phyloP scores from a whole-genome alignment of 2,797 vertebrate genomes.

The Bradypodion pumilum region DNA sequence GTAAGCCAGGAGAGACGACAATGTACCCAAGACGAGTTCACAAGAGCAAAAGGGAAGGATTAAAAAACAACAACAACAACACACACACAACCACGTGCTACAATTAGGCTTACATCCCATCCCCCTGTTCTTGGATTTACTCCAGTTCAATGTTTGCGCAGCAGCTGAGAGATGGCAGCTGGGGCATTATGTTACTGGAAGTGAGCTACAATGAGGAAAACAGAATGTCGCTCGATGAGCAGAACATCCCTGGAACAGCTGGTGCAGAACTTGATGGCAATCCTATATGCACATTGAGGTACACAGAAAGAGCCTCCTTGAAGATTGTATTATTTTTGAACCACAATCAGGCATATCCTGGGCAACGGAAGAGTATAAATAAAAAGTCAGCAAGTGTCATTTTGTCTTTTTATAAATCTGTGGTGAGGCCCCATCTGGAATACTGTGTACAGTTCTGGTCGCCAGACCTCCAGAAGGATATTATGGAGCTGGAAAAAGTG shows the following conservation, averaged over 20 bases:
- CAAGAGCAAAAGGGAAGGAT: neutral
- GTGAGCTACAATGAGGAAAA: neutral
- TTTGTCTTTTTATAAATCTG: too few species aligned
- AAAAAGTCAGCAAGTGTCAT: too few species aligned
- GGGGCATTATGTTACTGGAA: neutral
- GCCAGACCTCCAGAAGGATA: too few species aligned
- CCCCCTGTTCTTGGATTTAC: neutral
- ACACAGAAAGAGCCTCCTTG: too few species aligned
- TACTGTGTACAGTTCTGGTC: too few species aligned
- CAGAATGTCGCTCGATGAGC: neutral
- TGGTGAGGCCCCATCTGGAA: too few species aligned
- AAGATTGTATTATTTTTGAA: too few species aligned
- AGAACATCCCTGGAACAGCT: neutral
- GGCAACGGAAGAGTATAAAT: too few species aligned
- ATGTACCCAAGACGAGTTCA: neutral
- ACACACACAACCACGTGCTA: neutral
- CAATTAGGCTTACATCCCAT: constrained; percentile 1
- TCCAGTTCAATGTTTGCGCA: neutral
- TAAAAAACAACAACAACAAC: neutral
- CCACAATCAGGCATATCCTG: too few species aligned
- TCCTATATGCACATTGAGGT: neutral
- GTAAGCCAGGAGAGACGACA: neutral
- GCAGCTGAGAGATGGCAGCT: neutral
- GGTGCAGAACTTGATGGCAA: neutral
- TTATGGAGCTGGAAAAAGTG: too few species aligned